Base-by-base conservation (phyloP, 2,797 vertebrate species). In the Euphonia xanthogaster region DNA sequence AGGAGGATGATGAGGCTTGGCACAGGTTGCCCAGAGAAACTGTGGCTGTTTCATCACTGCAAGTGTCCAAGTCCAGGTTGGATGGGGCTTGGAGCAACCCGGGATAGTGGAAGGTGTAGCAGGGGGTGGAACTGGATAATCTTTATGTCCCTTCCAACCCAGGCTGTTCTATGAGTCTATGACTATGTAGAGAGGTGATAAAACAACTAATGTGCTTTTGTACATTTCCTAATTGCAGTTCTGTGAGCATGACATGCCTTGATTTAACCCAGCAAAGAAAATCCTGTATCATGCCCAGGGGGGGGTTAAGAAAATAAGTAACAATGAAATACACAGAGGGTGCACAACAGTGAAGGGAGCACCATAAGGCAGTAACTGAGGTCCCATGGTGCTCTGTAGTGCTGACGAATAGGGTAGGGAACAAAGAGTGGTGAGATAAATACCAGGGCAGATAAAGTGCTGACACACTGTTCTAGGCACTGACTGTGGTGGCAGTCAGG, bases 401-500 rank as follows among this genome's bases (percentile, higher is more conserved):
- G 63, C 71, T 13, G 8, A 39, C 65, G 68, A 60, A 57, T 63
- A 71, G 39, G 53, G 40, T 6, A 77, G 51, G 61, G 51, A 89
- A 45, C 74, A 77, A 70, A 87, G 68, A 50, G 37, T 63, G 60
- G 37, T 39, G 58, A 91, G 48, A 65, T 42, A 85, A 93, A 70
- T 28, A n/a, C 14, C 55, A 60, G 21, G 40, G 50, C 65, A 75
- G 39, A 61, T 39, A 40, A 89, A 92, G 19, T 45, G 48, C 63
- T 87, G 33, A 63, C 51, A 57, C 42, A 27, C 17, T 21, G 12
- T 78, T 85, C 40, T n/a, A 63, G 75, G 31, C n/a, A 65, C 39
- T 10, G 30, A 45, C 10, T 73, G 14, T 50, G 16, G 37, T 57
- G 53, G 27, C 65, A 92, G 40, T 33, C 55, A 71, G 63, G 60